Base-by-base conservation (phyloP, 2,888 invertebrate species). In the Sarcophaga carnaria region DNA sequence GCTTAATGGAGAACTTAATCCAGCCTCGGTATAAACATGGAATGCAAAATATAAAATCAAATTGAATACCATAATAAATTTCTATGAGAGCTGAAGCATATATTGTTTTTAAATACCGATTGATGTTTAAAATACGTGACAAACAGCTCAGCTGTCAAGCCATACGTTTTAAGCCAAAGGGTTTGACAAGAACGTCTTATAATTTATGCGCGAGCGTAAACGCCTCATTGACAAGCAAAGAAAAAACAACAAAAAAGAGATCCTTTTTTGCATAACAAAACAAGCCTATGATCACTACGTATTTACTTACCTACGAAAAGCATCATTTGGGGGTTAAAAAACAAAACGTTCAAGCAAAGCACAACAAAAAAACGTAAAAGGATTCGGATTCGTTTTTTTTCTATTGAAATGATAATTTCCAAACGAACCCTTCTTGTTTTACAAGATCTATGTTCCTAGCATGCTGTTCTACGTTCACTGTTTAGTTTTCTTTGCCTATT, bases 181-280 rank as follows among this genome's bases (percentile, higher is more conserved):
- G 89, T 89, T 90, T 89, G 71, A 45, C 78, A 37, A 78, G 81
- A 81, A 76, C 66, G 76, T 85, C 80, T 89, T 83, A 86, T 92
- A 92, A 92, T 92, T 92, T 92, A 92, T 92, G 92, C 91, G 92
- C 91, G 89, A 89, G 89, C 88, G 92, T 90, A 89, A 90, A 91
- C 92, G 92, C 91, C 91, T 91, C 87, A 87, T 76, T 80, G 84
- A 82, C 66, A 85, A 78, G 77, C 75, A 64, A 60, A 45, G 37
- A 70, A 70, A 59, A 71, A 54, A 66, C 27, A 67, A 67, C 12
- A 47, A 22, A 37, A 70, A 67, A 63, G 74, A 80, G 84, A 86
- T 85, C 82, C 86, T 86, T 79, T 63, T 17, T 64, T 17, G 27
- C 27, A 69, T 72, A 80, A 83, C 20, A 83, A 66, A 27, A 59